Evolutionary conservation across 2,113 vertebrate genomes (phyloP).

Genomic region (Trichechus manatus): DNA sequence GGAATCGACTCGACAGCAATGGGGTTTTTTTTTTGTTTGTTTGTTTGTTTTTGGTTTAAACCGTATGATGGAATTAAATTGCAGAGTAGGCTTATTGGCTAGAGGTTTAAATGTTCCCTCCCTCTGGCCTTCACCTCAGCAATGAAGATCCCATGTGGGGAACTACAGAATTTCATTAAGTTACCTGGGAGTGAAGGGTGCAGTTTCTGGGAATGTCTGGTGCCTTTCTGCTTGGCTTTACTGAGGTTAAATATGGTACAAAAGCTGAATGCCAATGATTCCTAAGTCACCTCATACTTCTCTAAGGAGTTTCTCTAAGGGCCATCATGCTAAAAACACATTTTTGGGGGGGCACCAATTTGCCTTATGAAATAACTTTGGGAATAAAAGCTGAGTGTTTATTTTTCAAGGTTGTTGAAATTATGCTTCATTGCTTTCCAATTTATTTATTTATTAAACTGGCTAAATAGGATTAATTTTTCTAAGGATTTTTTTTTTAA

Average conservation of each 20-base stretch:
- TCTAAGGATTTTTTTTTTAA: background rate
- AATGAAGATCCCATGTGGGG: background rate
- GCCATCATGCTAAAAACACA: background rate
- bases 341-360: background rate
- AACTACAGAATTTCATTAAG: background rate
- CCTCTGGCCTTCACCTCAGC: background rate
- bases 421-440: background rate
- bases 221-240: background rate
- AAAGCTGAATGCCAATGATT: background rate
- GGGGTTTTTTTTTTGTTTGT: too few species aligned
- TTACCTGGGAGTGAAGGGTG: background rate
- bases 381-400: background rate
- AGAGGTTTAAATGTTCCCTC: background rate
- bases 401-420: slow-evolving; percentile 54
- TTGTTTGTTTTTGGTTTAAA: too few species aligned
- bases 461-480: slow-evolving; percentile 53
- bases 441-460: slow-evolving; percentile 54
- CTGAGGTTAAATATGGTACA: background rate
- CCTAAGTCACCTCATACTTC: background rate
- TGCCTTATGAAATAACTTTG: background rate
- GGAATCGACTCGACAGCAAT: too few species aligned
- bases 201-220: background rate
- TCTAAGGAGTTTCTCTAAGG: background rate
- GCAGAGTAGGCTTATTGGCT: background rate
- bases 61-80: too few species aligned